Base-by-base conservation (phyloP, 2,888 invertebrate genomes). In the Folsomia manolachei region DNA sequence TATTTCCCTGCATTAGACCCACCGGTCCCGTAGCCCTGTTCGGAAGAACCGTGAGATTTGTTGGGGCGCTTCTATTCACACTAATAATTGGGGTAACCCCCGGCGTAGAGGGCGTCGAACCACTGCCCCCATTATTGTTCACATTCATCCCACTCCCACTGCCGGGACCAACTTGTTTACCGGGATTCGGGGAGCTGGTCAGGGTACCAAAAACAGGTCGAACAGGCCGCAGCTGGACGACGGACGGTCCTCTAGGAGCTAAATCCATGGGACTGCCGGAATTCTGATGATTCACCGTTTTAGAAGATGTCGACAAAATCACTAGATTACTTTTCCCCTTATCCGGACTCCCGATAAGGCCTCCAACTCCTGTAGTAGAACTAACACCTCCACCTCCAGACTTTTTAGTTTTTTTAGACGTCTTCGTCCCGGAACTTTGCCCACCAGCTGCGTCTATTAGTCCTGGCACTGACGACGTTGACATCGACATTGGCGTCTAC, bases 11-110 rank as follows among this genome's bases (percentile, higher is more conserved):
- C 82, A 81, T 69, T 82, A 82, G 63, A 14, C 79, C 75, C 23
- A 81, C 64, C 75, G 82, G 82, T 18, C 51, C 84, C 87, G 87
- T 83, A 86, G 86, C 84, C 64, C 76, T 71, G 27, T 71, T 51
- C n/a, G 80, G 80, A 52, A 80, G 68, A 51, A 80, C 71, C 27
- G 79, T 79, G 60, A 80, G 61, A 70, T 78, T 80, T 39, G 61
- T 39, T 23, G 77, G 75, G 52, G 74, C 64, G 27, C 69, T 67
- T 23, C 80, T 73, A 71, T 78, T 80, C 24, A 80, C 75, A 70
- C 75, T 75, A 51, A 79, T 77, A n/a, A 79, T 78, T 1, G 77
- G 74, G 2, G 73, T 67, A n/a, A 72, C 74, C 21, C 18, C 56
- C 11, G 56, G 18, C 7, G 56, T 14, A 14, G 56, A 21, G 11